Conservation (phyloP, 2,888 invertebrate species). For the Melangyna quadrimaculata region DNA sequence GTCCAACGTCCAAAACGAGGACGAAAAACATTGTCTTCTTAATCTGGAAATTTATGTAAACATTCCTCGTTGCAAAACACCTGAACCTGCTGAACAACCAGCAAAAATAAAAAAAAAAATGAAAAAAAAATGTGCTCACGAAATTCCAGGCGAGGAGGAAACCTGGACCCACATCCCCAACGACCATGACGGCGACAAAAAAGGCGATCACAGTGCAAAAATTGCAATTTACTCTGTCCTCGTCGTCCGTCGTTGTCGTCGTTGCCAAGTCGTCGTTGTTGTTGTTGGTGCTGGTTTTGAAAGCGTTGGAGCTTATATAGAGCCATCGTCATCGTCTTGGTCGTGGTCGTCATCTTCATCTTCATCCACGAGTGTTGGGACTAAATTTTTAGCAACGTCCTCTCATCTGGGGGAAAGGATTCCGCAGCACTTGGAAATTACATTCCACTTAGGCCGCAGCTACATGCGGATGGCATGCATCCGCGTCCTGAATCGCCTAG, state of each 20-base stretch:
- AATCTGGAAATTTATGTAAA: slow-evolving; percentile 72
- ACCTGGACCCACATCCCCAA: slow-evolving; percentile 18
- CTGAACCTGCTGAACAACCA: slow-evolving; percentile 61
- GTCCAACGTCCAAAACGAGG: slow-evolving; percentile 28
- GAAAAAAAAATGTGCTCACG: slow-evolving; percentile 46
- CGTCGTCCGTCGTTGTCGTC: slow-evolving; percentile 29
- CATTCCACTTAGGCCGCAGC: slow-evolving; percentile 63
- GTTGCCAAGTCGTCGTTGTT: background rate
- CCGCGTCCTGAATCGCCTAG: slow-evolving; percentile 31
- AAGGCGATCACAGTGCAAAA: slow-evolving; percentile 69
- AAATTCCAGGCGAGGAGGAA: slow-evolving; percentile 47
- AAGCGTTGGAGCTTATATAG: slow-evolving; percentile 2
- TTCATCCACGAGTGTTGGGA: slow-evolving; percentile 57
- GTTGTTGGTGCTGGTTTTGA: background rate
- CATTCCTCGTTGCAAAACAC: slow-evolving; percentile 71
- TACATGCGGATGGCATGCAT: slow-evolving; percentile 60
- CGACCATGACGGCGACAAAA: slow-evolving; percentile 69
- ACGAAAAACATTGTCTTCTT: slow-evolving; percentile 66
- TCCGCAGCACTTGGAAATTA: slow-evolving; percentile 68
- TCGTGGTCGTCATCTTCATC: slow-evolving; percentile 13
- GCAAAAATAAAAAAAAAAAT: background rate
- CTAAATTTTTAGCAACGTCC: slow-evolving; percentile 56
- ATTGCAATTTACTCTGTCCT: slow-evolving; percentile 66
- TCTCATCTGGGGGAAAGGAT: slow-evolving; percentile 47
- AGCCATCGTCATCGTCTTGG: background rate